phyloP scores from a whole-genome alignment of 2,888 invertebrate species.

The Platycheirus rosarum region DNA sequence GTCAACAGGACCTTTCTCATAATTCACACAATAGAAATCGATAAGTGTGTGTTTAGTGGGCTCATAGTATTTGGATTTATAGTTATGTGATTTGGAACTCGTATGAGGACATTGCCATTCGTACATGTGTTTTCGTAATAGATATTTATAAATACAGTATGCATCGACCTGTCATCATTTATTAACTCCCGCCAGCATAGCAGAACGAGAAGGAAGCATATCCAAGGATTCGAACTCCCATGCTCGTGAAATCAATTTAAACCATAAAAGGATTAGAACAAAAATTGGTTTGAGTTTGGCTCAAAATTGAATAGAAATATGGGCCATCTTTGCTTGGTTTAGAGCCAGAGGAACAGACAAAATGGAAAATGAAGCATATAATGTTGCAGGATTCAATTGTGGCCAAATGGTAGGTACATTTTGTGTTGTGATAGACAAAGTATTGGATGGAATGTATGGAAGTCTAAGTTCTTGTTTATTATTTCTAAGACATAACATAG shows the following conservation, averaged over 20 bases:
- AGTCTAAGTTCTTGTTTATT: slow-evolving; percentile 19
- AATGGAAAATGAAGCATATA: slow-evolving; percentile 8
- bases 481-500: slow-evolving; percentile 2
- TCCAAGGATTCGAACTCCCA: neutral
- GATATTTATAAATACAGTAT: slow-evolving; percentile 17
- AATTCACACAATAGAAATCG: slow-evolving; percentile 38
- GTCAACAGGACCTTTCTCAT: slow-evolving; percentile 36
- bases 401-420: neutral
- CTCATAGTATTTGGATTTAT: slow-evolving; percentile 11
- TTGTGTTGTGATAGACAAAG: neutral
- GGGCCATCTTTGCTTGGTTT: slow-evolving; percentile 1
- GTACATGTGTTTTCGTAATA: neutral
- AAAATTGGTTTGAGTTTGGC: slow-evolving; percentile 37
- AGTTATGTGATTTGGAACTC: slow-evolving; percentile 33
- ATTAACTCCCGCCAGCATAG: slow-evolving; percentile 33
- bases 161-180: slow-evolving; percentile 43
- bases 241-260: slow-evolving; percentile 37
- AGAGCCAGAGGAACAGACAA: slow-evolving; percentile 3
- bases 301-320: slow-evolving; percentile 33
- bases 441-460: neutral
- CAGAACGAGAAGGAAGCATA: neutral
- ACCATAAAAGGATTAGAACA: slow-evolving; percentile 11
- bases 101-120: neutral
- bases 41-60: slow-evolving; percentile 23
- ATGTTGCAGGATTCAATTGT: slow-evolving; percentile 35